These are phyloP conservation scores for Sycobia sp. DNA, from an alignment of 1,140 invertebrate genomes.

Conservation along the genomic window DNA sequence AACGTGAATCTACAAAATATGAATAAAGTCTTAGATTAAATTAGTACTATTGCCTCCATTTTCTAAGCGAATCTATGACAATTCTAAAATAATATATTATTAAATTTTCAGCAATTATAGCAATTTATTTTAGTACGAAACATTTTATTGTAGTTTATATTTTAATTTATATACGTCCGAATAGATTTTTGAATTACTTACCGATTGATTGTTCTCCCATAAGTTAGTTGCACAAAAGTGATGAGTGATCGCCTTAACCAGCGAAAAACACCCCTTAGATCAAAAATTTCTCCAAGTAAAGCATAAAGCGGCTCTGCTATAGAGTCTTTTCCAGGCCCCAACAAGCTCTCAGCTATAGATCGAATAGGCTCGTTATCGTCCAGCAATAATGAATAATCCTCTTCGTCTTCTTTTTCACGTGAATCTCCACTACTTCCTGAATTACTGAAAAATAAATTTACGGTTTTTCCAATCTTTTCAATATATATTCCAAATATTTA, in stretches of 20 bases:
- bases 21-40: too few relatives aligned
- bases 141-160: too few relatives aligned
- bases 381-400: conserved; percentile 74
- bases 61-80: too few relatives aligned
- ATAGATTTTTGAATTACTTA: too few relatives aligned
- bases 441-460: neutral
- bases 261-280: conserved; percentile 84
- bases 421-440: conserved; percentile 53
- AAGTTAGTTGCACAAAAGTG: conserved; percentile 90
- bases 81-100: too few relatives aligned
- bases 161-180: too few relatives aligned
- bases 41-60: too few relatives aligned
- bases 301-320: conserved; percentile 88
- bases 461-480: neutral
- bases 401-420: conserved; percentile 68
- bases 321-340: conserved; percentile 74
- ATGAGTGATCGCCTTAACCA: conserved; percentile 87
- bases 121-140: too few relatives aligned
- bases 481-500: too few relatives aligned
- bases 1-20: too few relatives aligned
- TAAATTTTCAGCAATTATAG: too few relatives aligned
- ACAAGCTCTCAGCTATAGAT: conserved; percentile 54
- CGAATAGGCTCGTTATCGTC: conserved; percentile 61
- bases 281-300: conserved; percentile 86
- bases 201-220: conserved; percentile 88